Evolutionary conservation across 2,797 vertebrate species (phyloP).

Genomic region (Novumbra hubbsi): DNA sequence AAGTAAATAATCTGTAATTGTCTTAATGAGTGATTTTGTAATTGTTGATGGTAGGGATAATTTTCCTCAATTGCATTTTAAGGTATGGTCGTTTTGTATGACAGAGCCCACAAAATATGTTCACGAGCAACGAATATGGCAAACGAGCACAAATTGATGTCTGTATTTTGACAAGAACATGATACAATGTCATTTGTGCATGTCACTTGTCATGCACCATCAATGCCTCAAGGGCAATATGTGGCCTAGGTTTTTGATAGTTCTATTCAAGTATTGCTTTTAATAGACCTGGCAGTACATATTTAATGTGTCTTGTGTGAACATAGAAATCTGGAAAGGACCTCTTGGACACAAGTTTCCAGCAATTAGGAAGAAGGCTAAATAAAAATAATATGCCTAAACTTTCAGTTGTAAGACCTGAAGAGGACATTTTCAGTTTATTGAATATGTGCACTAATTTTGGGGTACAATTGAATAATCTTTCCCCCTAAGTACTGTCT

Average conservation of each 20-base stretch:
- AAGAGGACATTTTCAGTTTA: too few species aligned
- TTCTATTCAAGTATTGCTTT: neutral
- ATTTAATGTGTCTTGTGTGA: neutral
- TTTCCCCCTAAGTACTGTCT: neutral
- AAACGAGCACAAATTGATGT: neutral
- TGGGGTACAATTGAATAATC: neutral
- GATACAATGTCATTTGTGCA: neutral
- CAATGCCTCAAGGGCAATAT: neutral
- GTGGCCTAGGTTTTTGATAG: neutral
- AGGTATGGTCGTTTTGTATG: neutral
- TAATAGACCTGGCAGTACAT: neutral
- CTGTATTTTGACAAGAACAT: neutral
- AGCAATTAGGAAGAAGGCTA: too few species aligned
- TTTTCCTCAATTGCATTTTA: neutral
- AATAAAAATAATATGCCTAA: too few species aligned
- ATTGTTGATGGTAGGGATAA: neutral
- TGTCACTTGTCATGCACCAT: neutral
- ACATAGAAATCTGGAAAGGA: too few species aligned
- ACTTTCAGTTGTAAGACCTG: too few species aligned
- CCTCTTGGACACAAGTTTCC: too few species aligned
- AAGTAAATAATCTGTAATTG: neutral
- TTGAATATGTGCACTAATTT: too few species aligned
- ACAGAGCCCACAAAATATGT: neutral
- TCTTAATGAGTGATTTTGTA: neutral
- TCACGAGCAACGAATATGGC: neutral